Evolutionary conservation across 2,888 invertebrate species (phyloP).

Genomic region (Leptopilina drosophilae): DNA sequence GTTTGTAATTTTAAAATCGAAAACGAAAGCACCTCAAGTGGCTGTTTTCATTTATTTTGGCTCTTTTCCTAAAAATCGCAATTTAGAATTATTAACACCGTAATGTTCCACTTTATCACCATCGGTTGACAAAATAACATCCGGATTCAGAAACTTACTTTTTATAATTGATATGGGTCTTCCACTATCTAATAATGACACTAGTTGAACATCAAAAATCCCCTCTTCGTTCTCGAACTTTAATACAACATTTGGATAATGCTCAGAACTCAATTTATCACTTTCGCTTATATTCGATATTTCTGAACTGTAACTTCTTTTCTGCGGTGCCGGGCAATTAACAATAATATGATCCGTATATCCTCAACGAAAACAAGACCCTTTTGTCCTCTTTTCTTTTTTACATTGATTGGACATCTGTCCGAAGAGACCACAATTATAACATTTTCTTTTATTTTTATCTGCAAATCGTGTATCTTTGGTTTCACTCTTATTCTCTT

Average conservation of each 20-base stretch:
- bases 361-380: not conserved
- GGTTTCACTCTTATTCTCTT: not conserved
- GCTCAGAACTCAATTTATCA: not conserved
- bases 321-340: not conserved
- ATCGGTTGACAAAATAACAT: not conserved
- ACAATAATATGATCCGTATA: not conserved
- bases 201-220: constrained; percentile 5
- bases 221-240: constrained; percentile 23
- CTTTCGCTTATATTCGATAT: not conserved
- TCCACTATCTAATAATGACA: constrained; percentile 42
- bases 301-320: not conserved
- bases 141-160: constrained; percentile 37
- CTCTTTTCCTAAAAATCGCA: constrained; percentile 9
- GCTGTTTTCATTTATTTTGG: too few species aligned
- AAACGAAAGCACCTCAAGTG: too few species aligned
- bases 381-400: not conserved
- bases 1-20: too few species aligned
- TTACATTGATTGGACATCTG: not conserved
- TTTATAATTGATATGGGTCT: constrained; percentile 46
- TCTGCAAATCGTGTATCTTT: too few species aligned
- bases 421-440: not conserved
- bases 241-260: not conserved
- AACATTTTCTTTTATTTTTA: not conserved
- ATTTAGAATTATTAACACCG: constrained; percentile 38
- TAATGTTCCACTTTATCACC: not conserved